These are phyloP conservation scores for Euwallacea similis DNA, from an alignment of 1,140 invertebrate species.

Conservation along the genomic window DNA sequence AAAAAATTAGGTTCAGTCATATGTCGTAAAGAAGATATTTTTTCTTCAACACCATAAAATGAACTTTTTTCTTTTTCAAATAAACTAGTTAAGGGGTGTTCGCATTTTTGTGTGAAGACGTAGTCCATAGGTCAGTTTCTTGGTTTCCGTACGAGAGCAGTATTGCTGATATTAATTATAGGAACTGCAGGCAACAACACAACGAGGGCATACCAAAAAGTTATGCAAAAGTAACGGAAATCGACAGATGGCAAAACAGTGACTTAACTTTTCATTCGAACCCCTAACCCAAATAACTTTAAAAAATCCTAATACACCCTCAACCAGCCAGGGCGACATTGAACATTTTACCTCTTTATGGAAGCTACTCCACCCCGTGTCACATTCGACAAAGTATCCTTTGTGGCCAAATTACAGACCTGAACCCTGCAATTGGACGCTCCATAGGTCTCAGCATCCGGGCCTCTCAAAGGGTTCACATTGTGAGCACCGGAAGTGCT, in stretches of 20 bases:
- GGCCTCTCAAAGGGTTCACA: slow-evolving; percentile 47
- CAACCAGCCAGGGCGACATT: slow-evolving; percentile 29
- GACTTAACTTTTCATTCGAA: not conserved
- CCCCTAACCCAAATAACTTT: slow-evolving; percentile 17
- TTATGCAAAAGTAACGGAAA: not conserved
- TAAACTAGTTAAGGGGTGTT: too few species aligned
- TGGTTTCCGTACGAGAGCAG: too few species aligned
- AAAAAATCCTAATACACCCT: slow-evolving; percentile 32
- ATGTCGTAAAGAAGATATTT: too few species aligned
- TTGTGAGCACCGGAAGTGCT: slow-evolving; percentile 50
- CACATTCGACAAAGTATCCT: slow-evolving; percentile 49
- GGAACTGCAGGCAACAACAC: too few species aligned
- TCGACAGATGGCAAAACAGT: slow-evolving; percentile 19
- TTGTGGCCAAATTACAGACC: slow-evolving; percentile 52
- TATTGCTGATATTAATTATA: too few species aligned
- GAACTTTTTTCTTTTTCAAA: too few species aligned
- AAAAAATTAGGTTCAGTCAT: too few species aligned
- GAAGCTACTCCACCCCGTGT: slow-evolving; percentile 44
- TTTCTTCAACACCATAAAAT: too few species aligned
- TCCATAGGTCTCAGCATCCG: slow-evolving; percentile 49
- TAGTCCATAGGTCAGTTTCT: too few species aligned
- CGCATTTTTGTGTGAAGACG: too few species aligned
- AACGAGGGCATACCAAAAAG: too few species aligned
- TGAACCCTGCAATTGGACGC: slow-evolving; percentile 48
- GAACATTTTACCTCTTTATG: slow-evolving; percentile 45